Conservation (phyloP, 2,888 invertebrate genomes). For the Mimumesa dahlbomi region DNA sequence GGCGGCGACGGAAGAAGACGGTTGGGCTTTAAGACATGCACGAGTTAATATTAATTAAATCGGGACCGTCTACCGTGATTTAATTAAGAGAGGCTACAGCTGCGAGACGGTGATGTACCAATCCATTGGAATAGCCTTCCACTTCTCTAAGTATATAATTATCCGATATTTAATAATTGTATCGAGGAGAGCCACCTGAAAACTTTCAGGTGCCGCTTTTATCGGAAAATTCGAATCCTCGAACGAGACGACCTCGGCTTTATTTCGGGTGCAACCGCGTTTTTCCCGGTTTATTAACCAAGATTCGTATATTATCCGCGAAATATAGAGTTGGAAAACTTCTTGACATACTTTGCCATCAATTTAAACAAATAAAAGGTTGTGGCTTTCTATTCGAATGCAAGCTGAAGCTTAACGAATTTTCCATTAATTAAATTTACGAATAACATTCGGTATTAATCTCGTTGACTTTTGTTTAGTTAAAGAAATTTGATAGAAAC, state of each 20-base stretch:
- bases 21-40: constrained; percentile 40
- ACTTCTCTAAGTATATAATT: constrained; percentile 33
- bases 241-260: background rate
- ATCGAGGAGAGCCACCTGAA: constrained; percentile 13
- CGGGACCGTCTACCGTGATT: constrained; percentile 44
- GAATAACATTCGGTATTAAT: too few species aligned
- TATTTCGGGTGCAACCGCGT: background rate
- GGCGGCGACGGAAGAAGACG: constrained; percentile 12
- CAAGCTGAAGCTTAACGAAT: too few species aligned
- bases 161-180: constrained; percentile 52
- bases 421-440: too few species aligned
- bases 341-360: too few species aligned
- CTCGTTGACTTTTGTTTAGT: too few species aligned
- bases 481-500: too few species aligned
- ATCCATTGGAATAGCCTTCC: constrained; percentile 15
- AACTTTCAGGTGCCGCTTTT: constrained; percentile 11
- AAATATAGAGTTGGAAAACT: too few species aligned
- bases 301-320: too few species aligned
- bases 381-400: too few species aligned
- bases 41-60: constrained; percentile 63
- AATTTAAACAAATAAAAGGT: too few species aligned
- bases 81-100: constrained; percentile 53
- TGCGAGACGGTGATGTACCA: constrained; percentile 24
- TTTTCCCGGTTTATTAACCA: constrained; percentile 6
- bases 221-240: background rate